phyloP scores from a whole-genome alignment of 2,888 invertebrate genomes.

The Orthonevra nobilis region DNA sequence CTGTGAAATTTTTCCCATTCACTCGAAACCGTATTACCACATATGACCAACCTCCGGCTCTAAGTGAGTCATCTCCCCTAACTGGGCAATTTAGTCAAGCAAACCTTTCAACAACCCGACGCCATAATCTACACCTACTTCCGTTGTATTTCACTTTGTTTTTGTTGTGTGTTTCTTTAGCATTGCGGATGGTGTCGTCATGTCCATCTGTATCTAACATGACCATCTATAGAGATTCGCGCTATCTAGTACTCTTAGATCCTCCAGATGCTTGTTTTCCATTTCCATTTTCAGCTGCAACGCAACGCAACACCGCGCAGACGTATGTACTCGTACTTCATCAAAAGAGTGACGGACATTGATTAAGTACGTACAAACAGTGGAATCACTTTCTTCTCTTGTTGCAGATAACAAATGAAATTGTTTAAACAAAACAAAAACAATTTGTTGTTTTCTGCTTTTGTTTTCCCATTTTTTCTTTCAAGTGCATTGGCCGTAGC shows the following conservation, averaged over 20 bases:
- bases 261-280: constrained; percentile 5
- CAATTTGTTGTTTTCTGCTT: constrained; percentile 43
- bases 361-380: constrained; percentile 39
- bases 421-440: constrained; percentile 29
- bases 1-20: not conserved
- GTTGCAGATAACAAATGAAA: constrained; percentile 31
- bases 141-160: constrained; percentile 42
- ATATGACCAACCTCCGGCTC: constrained; percentile 10
- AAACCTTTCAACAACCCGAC: constrained; percentile 42
- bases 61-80: constrained; percentile 46
- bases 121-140: constrained; percentile 67
- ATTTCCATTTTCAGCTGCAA: constrained; percentile 41
- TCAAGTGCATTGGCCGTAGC: constrained; percentile 66
- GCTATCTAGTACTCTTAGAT: constrained; percentile 7
- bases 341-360: constrained; percentile 44
- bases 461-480: constrained; percentile 39
- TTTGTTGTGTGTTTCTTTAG: too few relatives aligned
- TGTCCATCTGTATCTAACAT: constrained; percentile 54
- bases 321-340: constrained; percentile 29
- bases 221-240: constrained; percentile 51
- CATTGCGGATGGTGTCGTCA: constrained; percentile 41
- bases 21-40: constrained; percentile 8
- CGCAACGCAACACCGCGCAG: constrained; percentile 3
- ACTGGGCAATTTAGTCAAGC: constrained; percentile 28
- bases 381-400: constrained; percentile 43